These are phyloP conservation scores for Callorhinus ursinus DNA, from an alignment of 2,113 vertebrate genomes.

Conservation along the genomic window DNA sequence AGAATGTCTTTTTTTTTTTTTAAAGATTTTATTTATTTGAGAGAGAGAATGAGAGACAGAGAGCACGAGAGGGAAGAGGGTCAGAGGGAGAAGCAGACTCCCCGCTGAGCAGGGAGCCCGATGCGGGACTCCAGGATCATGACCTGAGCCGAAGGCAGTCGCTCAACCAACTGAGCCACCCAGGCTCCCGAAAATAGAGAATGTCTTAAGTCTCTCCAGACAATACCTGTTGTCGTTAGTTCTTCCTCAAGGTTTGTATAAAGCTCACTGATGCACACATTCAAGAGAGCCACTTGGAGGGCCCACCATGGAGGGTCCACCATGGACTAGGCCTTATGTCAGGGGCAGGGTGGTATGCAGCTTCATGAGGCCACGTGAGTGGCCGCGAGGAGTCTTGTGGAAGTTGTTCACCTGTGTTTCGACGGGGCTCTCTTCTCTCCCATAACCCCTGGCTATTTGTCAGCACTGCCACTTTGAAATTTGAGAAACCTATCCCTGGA, in stretches of 20 bases:
- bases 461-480: not conserved
- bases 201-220: not conserved
- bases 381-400: accelerated
- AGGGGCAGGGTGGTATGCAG: accelerated
- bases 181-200: not conserved
- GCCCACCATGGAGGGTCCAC: no score
- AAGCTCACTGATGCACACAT: not conserved
- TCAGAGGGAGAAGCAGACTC: no score
- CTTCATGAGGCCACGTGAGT: no score
- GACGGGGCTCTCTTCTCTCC: not conserved
- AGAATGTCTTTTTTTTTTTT: not conserved
- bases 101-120: no score
- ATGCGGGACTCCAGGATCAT: no score
- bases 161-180: no score
- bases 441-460: not conserved
- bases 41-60: no score
- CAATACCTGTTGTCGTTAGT: not conserved
- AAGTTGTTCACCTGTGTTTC: no score
- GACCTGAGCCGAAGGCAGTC: no score
- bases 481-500: not conserved
- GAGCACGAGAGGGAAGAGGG: no score
- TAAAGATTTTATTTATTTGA: no score
- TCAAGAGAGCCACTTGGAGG: accelerated
- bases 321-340: accelerated
- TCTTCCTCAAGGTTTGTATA: not conserved